Evolutionary conservation across 2,888 invertebrate genomes (phyloP).

Genomic region (Euspilapteryx auroguttella): DNA sequence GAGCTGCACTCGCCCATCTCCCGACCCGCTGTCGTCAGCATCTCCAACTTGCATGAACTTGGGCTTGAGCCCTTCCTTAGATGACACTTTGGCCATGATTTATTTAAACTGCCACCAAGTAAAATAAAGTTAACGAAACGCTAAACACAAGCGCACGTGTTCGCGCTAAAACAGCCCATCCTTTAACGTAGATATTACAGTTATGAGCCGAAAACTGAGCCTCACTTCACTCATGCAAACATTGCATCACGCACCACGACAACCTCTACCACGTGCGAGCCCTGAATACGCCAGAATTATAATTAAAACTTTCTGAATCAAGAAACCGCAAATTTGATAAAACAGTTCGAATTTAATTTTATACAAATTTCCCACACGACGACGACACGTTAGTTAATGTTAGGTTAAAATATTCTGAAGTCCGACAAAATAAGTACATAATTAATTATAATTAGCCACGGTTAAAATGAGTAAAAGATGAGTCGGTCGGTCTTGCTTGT

Average conservation of each 20-base stretch:
- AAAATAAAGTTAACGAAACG: neutral
- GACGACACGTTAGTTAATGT: too few relatives aligned
- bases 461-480: too few relatives aligned
- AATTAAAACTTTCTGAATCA: too few relatives aligned
- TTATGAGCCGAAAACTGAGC: conserved; percentile 13
- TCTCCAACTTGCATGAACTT: conserved; percentile 28
- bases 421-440: too few relatives aligned
- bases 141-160: conserved; percentile 4
- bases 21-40: conserved; percentile 15
- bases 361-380: too few relatives aligned
- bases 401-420: too few relatives aligned
- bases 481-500: too few relatives aligned
- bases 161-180: conserved; percentile 7
- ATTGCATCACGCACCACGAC: conserved; percentile 40
- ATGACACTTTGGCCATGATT: conserved; percentile 49
- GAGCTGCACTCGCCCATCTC: conserved; percentile 64
- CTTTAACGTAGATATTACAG: too few relatives aligned
- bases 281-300: neutral
- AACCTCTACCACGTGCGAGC: conserved; percentile 15
- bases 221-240: conserved; percentile 26
- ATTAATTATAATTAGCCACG: too few relatives aligned
- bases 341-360: too few relatives aligned
- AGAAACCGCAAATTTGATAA: too few relatives aligned
- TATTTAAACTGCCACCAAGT: too few relatives aligned
- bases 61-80: conserved; percentile 35